Conservation (phyloP, 2,113 vertebrate genomes). For the Varanus komodoensis region DNA sequence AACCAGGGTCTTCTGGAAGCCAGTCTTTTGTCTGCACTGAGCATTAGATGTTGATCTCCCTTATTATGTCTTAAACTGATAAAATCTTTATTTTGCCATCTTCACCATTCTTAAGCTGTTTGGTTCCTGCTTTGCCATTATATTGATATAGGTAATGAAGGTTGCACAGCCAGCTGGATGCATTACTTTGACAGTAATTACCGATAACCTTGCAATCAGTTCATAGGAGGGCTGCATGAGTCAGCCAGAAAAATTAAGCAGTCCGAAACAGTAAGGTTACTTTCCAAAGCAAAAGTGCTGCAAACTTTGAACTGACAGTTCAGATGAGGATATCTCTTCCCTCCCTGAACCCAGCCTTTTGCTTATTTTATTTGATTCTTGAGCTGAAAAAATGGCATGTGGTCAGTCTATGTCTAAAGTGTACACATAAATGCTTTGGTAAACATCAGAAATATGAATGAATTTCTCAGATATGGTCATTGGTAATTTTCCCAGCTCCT, state of each 20-base stretch:
- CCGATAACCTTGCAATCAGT: not conserved
- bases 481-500: not conserved
- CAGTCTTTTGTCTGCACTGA: not conserved
- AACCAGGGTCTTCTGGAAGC: not conserved
- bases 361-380: not conserved
- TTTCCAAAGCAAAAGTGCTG: not conserved
- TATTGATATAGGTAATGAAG: conserved; percentile 5
- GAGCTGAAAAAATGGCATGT: not conserved
- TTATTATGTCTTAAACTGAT: not conserved
- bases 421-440: not conserved
- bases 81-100: not conserved
- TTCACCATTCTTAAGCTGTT: rapidly evolving
- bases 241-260: not conserved
- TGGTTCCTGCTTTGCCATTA: not conserved
- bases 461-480: not conserved
- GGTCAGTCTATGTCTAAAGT: not conserved
- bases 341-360: not conserved
- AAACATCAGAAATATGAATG: not conserved
- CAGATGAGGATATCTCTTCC: not conserved
- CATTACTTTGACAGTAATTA: not conserved
- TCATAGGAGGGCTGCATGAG: not conserved
- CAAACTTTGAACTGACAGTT: not conserved
- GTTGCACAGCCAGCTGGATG: not conserved
- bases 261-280: not conserved
- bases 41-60: not conserved